Evolutionary conservation across 30 jellyfish, hydroid and myxozoan species (phyloP), one percentile per base, ranked within the genome.

Genomic region (Hydractinia echinata): DNA sequence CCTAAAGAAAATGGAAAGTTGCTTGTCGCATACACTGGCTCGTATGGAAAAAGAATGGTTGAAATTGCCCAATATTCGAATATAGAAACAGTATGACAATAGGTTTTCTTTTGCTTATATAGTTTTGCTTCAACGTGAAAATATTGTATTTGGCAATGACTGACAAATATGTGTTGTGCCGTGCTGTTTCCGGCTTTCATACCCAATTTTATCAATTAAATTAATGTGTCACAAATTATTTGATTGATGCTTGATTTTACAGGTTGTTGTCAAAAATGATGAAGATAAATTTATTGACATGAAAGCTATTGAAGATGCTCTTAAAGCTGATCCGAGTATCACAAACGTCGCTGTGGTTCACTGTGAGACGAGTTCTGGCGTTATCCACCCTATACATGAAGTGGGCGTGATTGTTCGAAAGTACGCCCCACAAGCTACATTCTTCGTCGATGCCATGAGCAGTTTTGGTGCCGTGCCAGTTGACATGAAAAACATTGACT

Each of bases 361-460:
- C 79, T 94, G 99, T 66, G 99, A 94, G 72, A 94, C 99, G 0
- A 84, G 93, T 51, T 84, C 99, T 19, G 99, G 99, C 70, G 96
- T 94, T 5, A 82, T 94, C 19, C 96, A 94, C 60, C 99, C 97
- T 48, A 87, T 94, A 48, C 96, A 94, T 49, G 96, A 94, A 77
- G 95, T 88, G 19, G 99, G 93, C 79, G 72, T 79, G 55, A 83
- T 89, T 0, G 90, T 94, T 13, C 85, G 83, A 18, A 86, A 83
- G 67, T 14, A 81, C 20, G 66, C 66, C 53, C 98, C 98, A 10
- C 76, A 86, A 52, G 96, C 92, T 8, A 73, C 93, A 20, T 89
- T 88, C 84, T 87, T 94, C 73, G 97, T 94, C 66, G 99, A 94
- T 78, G 99, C 99, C 10, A 94, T 94, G 99, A 94, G 99, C 62